phyloP scores from a whole-genome alignment of 1,140 invertebrate genomes.

The Octopus sinensis region DNA sequence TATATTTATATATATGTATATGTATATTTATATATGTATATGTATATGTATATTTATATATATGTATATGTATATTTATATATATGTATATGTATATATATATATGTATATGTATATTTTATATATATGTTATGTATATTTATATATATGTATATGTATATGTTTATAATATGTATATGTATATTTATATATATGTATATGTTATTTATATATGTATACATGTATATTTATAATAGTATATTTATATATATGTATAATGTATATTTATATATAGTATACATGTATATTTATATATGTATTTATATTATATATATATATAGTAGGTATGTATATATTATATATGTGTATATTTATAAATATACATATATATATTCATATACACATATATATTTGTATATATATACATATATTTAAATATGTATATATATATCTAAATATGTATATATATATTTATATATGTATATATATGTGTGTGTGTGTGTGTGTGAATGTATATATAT shows the following conservation, averaged over 20 bases:
- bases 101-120: not conserved
- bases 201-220: not conserved
- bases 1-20: not conserved
- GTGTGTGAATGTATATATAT: not conserved
- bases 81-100: not conserved
- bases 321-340: too few relatives aligned
- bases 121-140: not conserved
- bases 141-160: not conserved
- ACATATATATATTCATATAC: too few relatives aligned
- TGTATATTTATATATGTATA: not conserved
- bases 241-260: not conserved
- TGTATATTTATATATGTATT: not conserved
- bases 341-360: too few relatives aligned
- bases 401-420: too few relatives aligned
- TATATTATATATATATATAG: too few relatives aligned
- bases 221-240: not conserved
- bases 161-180: not conserved
- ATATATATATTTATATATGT: too few relatives aligned
- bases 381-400: too few relatives aligned
- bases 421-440: too few relatives aligned
- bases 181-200: not conserved
- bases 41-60: not conserved
- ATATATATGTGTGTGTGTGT: not conserved
- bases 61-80: not conserved
- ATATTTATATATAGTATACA: not conserved